A percentile compares a stretch with the other conserved stretches of the same genome.
These are phyloP conservation scores for Limenitis arthemis DNA, from an alignment of 2,888 invertebrate genomes.

Conservation along the genomic window DNA sequence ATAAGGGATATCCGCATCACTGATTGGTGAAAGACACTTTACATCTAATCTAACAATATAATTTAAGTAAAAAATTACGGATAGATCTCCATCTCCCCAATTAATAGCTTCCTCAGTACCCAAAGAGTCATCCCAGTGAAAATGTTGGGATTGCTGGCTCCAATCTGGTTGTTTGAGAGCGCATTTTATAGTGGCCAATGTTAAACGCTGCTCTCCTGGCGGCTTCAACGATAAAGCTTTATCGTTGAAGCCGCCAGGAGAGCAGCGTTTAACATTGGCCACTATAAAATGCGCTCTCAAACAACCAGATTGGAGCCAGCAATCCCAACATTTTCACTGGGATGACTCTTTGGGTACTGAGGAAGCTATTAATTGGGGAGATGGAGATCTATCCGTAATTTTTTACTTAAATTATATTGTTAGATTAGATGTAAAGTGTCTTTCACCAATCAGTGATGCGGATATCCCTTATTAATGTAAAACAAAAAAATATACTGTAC, in stretches of 20 bases:
- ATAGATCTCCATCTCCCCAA: slow-evolving; percentile 59
- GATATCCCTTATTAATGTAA: no score
- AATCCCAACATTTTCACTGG: slow-evolving; percentile 71
- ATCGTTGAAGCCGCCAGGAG: slow-evolving; percentile 31
- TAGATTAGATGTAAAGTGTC: no score
- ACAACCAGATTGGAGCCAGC: slow-evolving; percentile 68
- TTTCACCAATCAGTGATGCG: no score
- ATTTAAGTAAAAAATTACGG: slow-evolving; percentile 31
- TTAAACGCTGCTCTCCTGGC: slow-evolving; percentile 41
- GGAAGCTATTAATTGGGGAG: slow-evolving; percentile 58
- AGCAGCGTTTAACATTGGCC: slow-evolving; percentile 53
- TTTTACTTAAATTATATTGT: not conserved
- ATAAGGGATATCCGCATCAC: no score
- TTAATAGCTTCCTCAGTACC: slow-evolving; percentile 50
- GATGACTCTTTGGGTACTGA: slow-evolving; percentile 56
- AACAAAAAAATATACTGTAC: no score
- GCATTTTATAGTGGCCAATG: slow-evolving; percentile 63
- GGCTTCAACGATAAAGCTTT: slow-evolving; percentile 25
- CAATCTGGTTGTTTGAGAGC: slow-evolving; percentile 60
- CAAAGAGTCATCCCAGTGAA: slow-evolving; percentile 70
- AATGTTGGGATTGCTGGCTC: slow-evolving; percentile 68
- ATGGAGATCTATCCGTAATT: slow-evolving; percentile 53
- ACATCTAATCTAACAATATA: no score
- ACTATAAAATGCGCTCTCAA: slow-evolving; percentile 60
- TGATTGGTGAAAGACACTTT: no score